A percentile compares a stretch with the other conserved stretches of the same genome.
phyloP scores from a whole-genome alignment of 2,797 vertebrate genomes.

The Cyprinella venusta region DNA sequence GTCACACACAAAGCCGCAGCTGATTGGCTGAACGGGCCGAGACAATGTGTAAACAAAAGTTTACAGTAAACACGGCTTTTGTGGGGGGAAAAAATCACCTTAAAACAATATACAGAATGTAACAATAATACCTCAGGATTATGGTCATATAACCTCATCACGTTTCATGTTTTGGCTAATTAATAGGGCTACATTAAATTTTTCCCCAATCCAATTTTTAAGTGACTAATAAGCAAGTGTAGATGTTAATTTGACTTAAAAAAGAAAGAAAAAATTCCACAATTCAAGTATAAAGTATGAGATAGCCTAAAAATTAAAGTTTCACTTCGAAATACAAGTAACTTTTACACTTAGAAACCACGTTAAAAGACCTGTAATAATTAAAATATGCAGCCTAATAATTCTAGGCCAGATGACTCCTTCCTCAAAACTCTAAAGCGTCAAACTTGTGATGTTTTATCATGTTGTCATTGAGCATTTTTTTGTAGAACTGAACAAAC shows the following conservation, averaged over 20 bases:
- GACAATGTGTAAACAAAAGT: not conserved
- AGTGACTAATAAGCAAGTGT: not conserved
- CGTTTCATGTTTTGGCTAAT: not conserved
- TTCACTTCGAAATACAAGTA: not conserved
- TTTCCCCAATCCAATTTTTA: too few species aligned
- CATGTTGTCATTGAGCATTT: not conserved
- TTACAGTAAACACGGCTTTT: not conserved
- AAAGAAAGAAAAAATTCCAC: too few species aligned
- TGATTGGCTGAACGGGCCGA: slow-evolving; percentile 26
- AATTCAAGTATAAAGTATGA: too few species aligned
- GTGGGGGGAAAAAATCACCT: not conserved
- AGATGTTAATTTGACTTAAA: not conserved
- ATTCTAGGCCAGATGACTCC: not conserved
- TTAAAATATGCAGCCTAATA: not conserved
- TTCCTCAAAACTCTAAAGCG: not conserved
- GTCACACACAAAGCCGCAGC: not conserved
- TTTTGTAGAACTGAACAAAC: not conserved
- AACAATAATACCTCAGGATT: not conserved
- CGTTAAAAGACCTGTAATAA: not conserved
- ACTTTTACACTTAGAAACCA: not conserved
- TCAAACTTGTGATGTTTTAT: not conserved
- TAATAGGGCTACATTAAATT: too few species aligned
- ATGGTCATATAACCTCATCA: not conserved
- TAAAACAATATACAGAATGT: not conserved
- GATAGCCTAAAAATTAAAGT: not conserved